Conservation (phyloP, 2,888 invertebrate genomes). For the Dione juno region DNA sequence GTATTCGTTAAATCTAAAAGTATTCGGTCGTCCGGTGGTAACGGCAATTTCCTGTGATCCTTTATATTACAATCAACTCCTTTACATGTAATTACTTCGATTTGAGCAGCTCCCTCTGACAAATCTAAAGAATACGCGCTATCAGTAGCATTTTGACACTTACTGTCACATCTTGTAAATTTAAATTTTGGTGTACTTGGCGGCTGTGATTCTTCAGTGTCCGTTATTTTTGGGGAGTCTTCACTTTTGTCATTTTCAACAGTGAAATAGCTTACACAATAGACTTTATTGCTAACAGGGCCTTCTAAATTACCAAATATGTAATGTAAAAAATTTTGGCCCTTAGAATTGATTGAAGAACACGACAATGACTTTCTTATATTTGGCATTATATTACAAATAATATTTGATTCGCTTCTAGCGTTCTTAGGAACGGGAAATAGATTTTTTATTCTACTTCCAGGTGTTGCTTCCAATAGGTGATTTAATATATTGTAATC, state of each 20-base stretch:
- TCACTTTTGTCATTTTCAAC: slow-evolving; percentile 56
- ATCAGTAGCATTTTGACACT: slow-evolving; percentile 47
- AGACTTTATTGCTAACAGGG: slow-evolving; percentile 58
- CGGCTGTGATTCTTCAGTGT: slow-evolving; percentile 47
- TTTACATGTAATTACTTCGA: slow-evolving; percentile 61
- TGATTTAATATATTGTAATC: not conserved
- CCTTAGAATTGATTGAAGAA: slow-evolving; percentile 50
- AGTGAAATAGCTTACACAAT: slow-evolving; percentile 69
- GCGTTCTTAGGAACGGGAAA: slow-evolving; percentile 39
- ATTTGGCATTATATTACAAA: slow-evolving; percentile 42
- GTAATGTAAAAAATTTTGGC: slow-evolving; percentile 60
- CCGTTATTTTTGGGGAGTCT: slow-evolving; percentile 44
- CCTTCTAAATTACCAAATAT: slow-evolving; percentile 59
- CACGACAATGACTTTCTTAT: slow-evolving; percentile 58
- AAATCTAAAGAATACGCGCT: slow-evolving; percentile 58
- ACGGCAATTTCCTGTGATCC: slow-evolving; percentile 52
- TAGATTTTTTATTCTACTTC: not conserved
- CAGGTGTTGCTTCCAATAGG: not conserved
- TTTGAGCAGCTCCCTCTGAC: slow-evolving; percentile 52
- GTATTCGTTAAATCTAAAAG: slow-evolving; percentile 57
- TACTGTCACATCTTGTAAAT: slow-evolving; percentile 46
- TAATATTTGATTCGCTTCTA: slow-evolving; percentile 55
- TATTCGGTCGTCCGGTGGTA: slow-evolving; percentile 58
- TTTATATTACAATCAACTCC: slow-evolving; percentile 56
- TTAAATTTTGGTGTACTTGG: slow-evolving; percentile 46